A percentile compares a stretch with the other conserved stretches of the same genome.
Conservation (phyloP, 92 coral and sea anemone genomes). For the Zoanthus sociatus region DNA sequence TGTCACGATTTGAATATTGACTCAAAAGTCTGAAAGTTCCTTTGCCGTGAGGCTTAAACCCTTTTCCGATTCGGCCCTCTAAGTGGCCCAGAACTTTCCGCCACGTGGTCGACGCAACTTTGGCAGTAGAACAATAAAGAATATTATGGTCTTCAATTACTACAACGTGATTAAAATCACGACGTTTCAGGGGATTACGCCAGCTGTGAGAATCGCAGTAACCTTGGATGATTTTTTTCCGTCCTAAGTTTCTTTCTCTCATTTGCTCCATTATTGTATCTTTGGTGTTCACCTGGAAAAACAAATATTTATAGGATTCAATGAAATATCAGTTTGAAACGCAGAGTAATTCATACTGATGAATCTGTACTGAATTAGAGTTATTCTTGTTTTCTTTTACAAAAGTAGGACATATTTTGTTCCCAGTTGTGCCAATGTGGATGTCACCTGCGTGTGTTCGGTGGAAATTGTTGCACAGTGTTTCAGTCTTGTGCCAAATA, state of each 20-base stretch:
- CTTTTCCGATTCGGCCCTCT: constrained; percentile 28
- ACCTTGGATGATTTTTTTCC: constrained; percentile 6
- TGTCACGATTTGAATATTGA: constrained; percentile 23
- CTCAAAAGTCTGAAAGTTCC: constrained; percentile 44
- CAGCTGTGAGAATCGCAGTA: constrained; percentile 37
- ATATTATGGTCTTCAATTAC: constrained; percentile 41
- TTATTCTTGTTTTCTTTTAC: too few species aligned
- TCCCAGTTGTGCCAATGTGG: too few species aligned
- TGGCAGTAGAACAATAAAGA: constrained; percentile 45
- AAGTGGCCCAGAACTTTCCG: constrained; percentile 25
- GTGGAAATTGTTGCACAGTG: too few species aligned
- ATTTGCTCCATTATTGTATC: not conserved
- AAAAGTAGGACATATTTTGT: too few species aligned
- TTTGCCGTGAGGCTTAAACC: constrained; percentile 39
- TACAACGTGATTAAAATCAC: constrained; percentile 38
- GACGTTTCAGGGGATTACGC: constrained; percentile 46
- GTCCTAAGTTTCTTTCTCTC: not conserved
- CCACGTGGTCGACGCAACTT: constrained; percentile 46
- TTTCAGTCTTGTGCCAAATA: too few species aligned
- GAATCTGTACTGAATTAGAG: too few species aligned
- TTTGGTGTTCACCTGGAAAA: not conserved
- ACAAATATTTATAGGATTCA: too few species aligned
- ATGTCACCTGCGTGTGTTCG: too few species aligned
- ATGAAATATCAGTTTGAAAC: too few species aligned
- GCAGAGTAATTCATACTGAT: too few species aligned